Conservation (phyloP, 2,113 vertebrate genomes). For the Cranoglanis bouderius region DNA sequence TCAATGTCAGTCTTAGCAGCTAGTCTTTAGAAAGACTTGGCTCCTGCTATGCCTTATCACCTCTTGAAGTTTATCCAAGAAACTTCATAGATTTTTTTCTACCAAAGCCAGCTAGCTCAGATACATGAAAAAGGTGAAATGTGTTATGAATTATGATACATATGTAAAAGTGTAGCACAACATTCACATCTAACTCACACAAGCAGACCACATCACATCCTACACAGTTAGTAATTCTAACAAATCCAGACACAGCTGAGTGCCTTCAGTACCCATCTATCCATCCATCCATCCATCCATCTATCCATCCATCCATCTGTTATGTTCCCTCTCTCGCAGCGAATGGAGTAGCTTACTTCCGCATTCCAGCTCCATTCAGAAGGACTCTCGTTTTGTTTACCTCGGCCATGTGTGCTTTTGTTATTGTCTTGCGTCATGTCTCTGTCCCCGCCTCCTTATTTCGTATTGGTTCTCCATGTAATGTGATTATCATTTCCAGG, state of each 20-base stretch:
- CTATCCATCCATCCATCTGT: too few species aligned
- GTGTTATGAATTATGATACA: background rate
- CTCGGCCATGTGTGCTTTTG: too few species aligned
- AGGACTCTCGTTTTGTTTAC: too few species aligned
- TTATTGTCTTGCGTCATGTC: too few species aligned
- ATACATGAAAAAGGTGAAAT: slow-evolving; percentile 23
- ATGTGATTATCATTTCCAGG: too few species aligned
- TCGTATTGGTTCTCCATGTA: too few species aligned
- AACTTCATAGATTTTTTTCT: slow-evolving; percentile 63
- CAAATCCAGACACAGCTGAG: background rate
- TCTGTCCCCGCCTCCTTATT: too few species aligned
- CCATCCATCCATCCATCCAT: slow-evolving; percentile 40
- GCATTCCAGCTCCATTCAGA: too few species aligned
- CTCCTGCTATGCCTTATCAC: slow-evolving; percentile 56
- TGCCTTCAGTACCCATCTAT: slow-evolving; percentile 2
- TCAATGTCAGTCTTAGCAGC: slow-evolving; percentile 65
- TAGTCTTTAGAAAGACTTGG: slow-evolving; percentile 56
- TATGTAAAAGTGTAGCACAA: background rate
- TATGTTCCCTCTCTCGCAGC: too few species aligned
- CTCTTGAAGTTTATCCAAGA: slow-evolving; percentile 73
- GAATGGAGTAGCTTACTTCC: too few species aligned
- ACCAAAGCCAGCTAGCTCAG: slow-evolving; percentile 62
- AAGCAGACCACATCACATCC: background rate
- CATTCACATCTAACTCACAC: background rate
- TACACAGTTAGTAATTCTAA: background rate